Conservation (phyloP, 2,113 vertebrate genomes). For the Pluvianellus socialis region DNA sequence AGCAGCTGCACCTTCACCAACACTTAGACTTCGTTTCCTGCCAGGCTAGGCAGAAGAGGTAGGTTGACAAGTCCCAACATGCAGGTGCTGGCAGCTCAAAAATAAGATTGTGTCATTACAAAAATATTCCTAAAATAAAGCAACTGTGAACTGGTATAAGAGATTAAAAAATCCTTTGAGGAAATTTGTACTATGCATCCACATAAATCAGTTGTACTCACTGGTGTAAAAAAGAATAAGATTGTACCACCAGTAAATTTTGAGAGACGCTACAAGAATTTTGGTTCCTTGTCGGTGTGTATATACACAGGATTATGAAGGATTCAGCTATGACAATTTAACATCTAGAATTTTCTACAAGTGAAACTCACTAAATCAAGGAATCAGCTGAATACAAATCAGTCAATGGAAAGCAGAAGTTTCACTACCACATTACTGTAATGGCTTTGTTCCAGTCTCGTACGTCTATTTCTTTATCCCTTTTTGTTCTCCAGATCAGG, state of each 20-base stretch:
- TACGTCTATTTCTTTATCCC: background rate
- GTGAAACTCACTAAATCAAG: background rate
- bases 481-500: background rate
- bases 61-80: background rate
- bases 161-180: background rate
- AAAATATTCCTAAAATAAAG: background rate
- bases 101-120: background rate
- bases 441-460: background rate
- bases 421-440: background rate
- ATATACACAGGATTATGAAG: background rate
- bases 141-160: background rate
- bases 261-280: background rate
- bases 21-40: background rate
- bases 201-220: background rate
- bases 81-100: background rate
- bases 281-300: background rate
- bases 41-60: background rate
- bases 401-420: background rate
- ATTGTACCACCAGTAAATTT: background rate
- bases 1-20: background rate
- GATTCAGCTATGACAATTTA: background rate
- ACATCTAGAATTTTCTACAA: background rate
- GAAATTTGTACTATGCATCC: background rate
- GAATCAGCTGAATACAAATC: background rate
- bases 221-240: background rate